phyloP scores from a whole-genome alignment of 2,888 invertebrate species.

The Trilocha varians region DNA sequence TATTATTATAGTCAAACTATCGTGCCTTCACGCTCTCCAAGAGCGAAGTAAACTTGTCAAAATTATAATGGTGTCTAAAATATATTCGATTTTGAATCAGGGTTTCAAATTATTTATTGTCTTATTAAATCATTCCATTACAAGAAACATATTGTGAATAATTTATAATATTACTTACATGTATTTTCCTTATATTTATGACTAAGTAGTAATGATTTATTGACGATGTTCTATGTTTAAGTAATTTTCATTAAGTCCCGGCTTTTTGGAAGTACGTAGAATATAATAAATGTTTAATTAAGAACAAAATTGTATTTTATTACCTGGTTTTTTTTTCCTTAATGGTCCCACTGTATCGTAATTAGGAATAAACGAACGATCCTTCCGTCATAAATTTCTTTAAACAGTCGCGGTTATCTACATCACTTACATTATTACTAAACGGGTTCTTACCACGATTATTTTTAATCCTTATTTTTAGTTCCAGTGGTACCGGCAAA shows the following conservation, averaged over 20 bases:
- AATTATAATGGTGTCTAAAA: conserved; percentile 29
- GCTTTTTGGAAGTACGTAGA: conserved; percentile 61
- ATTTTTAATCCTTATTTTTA: no score
- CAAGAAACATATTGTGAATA: conserved; percentile 55
- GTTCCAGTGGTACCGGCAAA: no score
- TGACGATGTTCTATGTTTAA: conserved; percentile 41
- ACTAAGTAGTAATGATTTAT: conserved; percentile 19
- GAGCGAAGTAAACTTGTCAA: conserved; percentile 23
- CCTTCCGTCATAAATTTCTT: no score
- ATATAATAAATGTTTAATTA: conserved; percentile 38
- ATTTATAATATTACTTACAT: conserved; percentile 18
- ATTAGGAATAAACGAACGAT: no score
- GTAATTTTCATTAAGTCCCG: conserved; percentile 54
- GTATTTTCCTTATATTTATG: conserved; percentile 25
- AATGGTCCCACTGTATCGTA: no score
- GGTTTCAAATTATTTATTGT: conserved; percentile 35
- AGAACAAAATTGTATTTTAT: no score
- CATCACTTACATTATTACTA: no score
- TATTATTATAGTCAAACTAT: conserved; percentile 18
- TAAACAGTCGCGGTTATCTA: no score
- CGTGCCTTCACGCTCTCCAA: conserved; percentile 44
- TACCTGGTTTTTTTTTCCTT: background rate
- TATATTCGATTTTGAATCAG: conserved; percentile 26
- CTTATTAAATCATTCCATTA: conserved; percentile 55
- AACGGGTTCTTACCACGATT: no score